These are phyloP conservation scores for Beris chalybata DNA, from an alignment of 2,888 invertebrate species.

Conservation along the genomic window DNA sequence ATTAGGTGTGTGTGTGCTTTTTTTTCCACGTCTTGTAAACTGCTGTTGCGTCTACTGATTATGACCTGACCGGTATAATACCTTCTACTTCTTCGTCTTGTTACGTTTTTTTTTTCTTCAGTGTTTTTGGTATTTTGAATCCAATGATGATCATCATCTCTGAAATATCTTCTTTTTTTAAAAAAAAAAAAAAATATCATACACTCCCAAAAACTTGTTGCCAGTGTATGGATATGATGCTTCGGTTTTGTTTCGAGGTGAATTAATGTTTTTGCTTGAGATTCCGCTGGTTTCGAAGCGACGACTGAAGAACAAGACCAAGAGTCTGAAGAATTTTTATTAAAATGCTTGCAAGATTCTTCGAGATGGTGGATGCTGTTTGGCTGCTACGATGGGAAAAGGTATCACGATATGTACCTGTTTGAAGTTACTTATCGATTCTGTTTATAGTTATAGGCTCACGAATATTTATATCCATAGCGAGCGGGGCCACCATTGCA, in stretches of 20 bases:
- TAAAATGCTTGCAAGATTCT: slow-evolving; percentile 4
- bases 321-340: slow-evolving; percentile 13
- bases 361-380: no score
- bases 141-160: slow-evolving; percentile 28
- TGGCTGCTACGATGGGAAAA: no score
- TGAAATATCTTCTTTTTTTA: slow-evolving; percentile 4
- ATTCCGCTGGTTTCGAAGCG: slow-evolving; percentile 15
- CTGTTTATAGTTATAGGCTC: no score
- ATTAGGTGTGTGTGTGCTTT: slow-evolving; percentile 16
- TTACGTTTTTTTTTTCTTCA: slow-evolving; percentile 11
- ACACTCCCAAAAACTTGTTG: slow-evolving; percentile 32
- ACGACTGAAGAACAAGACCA: slow-evolving; percentile 16
- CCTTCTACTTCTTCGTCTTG: slow-evolving; percentile 26
- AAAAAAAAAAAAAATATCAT: slow-evolving; percentile 11
- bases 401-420: no score
- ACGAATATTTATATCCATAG: no score
- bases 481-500: no score
- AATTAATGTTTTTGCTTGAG: slow-evolving; percentile 27
- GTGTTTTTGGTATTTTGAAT: slow-evolving; percentile 5
- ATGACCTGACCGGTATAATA: slow-evolving; percentile 25
- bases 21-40: not conserved
- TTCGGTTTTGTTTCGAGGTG: slow-evolving; percentile 28
- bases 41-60: slow-evolving; percentile 27
- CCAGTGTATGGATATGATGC: slow-evolving; percentile 23
- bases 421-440: no score